These are phyloP conservation scores for Triops cancriformis DNA, from an alignment of 1,140 invertebrate species.

Conservation along the genomic window DNA sequence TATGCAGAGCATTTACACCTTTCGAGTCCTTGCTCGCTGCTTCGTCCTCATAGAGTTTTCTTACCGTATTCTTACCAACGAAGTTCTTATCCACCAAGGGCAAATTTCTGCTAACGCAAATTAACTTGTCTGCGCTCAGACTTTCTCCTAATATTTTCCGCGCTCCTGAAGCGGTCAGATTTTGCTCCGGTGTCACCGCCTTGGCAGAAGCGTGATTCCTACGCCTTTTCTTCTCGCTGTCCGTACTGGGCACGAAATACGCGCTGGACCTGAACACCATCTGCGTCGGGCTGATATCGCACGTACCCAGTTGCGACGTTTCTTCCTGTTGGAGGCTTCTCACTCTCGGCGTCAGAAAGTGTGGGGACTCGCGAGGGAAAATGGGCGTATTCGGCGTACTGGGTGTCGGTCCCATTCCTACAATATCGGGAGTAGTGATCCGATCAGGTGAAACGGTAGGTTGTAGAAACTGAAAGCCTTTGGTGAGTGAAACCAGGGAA, in stretches of 20 bases:
- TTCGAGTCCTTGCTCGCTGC: neutral
- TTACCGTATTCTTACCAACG: neutral
- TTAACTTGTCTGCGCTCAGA: neutral
- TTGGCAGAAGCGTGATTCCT: neutral
- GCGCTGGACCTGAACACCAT: neutral
- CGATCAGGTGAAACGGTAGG: neutral
- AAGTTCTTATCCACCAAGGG: neutral
- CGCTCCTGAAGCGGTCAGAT: neutral
- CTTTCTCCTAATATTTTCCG: neutral
- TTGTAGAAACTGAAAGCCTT: slow-evolving; percentile 13
- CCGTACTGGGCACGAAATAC: neutral
- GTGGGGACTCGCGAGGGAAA: neutral
- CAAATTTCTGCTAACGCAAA: neutral
- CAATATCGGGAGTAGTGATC: neutral
- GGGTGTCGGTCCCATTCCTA: neutral
- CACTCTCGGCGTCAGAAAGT: neutral
- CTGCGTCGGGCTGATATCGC: neutral
- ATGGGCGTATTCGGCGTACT: neutral
- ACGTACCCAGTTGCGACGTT: neutral
- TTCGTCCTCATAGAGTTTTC: neutral
- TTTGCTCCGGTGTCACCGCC: neutral
- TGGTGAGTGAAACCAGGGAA: neutral
- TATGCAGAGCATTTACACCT: neutral
- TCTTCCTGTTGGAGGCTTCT: neutral
- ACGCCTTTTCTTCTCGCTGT: neutral